Base-by-base conservation (phyloP, 2,888 invertebrate species). In the Periphyllus acericola region DNA sequence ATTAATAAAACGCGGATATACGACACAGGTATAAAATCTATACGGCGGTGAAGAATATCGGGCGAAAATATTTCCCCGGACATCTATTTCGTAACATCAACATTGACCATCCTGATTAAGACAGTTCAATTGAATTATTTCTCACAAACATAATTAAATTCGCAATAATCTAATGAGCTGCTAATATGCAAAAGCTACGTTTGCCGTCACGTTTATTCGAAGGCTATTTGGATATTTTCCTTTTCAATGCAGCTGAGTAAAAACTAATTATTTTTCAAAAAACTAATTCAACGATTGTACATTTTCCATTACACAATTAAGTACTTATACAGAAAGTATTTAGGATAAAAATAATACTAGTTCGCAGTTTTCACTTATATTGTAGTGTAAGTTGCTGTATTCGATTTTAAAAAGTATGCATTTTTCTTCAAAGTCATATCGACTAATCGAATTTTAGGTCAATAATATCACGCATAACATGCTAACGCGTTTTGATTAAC, bases 131-230 rank as follows among this genome's bases (percentile, higher is more conserved):
- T 34, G 17, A 46, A 71, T 71, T 82, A 52, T 46, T 71, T 29
- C 32, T 46, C 71, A 14, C 34, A 52, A 17, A 17, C 52, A n/a
- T n/a, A 72, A 72, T 72, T 82, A 25, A 72, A 82, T 82, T 72
- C 52, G 14, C 52, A 17, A 34, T n/a, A 52, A 72, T 52, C 52
- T 72, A 72, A 82, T 52, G 46, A 82, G 52, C n/a, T 21, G 52
- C 72, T 52, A 72, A 25, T 82, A 21, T 40, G 72, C 60, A 25
- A 80, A 80, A 66, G n/a, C 60, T 21, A n/a, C 36, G 36, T 60
- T 80, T 60, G 8, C 3, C 14, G 3, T 46, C 14, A 46, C 46
- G 14, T 14, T 46, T 34, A 34, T 79, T 60, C 21, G 1, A 8
- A 66, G 17, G 36, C 8, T 36, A 8, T 66, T 80, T 66, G 25